Evolutionary conservation across 1,140 invertebrate genomes (phyloP).

Genomic region (Acromyrmex charruanus): DNA sequence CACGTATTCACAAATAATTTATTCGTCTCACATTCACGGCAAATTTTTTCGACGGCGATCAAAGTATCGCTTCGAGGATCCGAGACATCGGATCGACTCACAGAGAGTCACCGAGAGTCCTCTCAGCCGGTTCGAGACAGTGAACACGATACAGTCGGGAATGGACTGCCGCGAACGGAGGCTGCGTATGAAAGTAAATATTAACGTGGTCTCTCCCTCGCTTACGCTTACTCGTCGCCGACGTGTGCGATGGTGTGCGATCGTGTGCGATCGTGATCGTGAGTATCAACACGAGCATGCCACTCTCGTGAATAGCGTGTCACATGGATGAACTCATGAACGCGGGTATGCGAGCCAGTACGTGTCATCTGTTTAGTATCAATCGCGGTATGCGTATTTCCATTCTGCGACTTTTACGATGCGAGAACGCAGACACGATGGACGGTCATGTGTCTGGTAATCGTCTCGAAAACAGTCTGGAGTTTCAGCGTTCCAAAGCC

Average conservation of each 20-base stretch:
- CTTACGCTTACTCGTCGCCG: slow-evolving; percentile 54
- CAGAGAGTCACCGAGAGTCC: slow-evolving; percentile 51
- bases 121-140: slow-evolving; percentile 75
- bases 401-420: slow-evolving; percentile 32
- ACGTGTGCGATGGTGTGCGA: slow-evolving; percentile 3
- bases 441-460: not conserved
- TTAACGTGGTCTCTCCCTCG: slow-evolving; percentile 77
- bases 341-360: not conserved
- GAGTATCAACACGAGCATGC: slow-evolving; percentile 28
- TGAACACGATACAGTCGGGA: slow-evolving; percentile 76
- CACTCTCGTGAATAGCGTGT: slow-evolving; percentile 56
- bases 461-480: not conserved
- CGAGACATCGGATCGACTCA: slow-evolving; percentile 45
- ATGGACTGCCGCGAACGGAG: slow-evolving; percentile 80
- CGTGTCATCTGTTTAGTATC: slow-evolving; percentile 62
- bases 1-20: slow-evolving; percentile 13
- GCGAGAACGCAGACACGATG: not conserved
- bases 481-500: not conserved
- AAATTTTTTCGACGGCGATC: not conserved
- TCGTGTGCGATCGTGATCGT: slow-evolving; percentile 29
- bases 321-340: slow-evolving; percentile 47
- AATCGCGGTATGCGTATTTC: slow-evolving; percentile 29
- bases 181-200: slow-evolving; percentile 82
- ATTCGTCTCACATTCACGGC: not conserved
- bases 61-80: slow-evolving; percentile 8